These are phyloP conservation scores for Gadus chalcogrammus DNA, from an alignment of 2,113 vertebrate genomes.

Conservation along the genomic window DNA sequence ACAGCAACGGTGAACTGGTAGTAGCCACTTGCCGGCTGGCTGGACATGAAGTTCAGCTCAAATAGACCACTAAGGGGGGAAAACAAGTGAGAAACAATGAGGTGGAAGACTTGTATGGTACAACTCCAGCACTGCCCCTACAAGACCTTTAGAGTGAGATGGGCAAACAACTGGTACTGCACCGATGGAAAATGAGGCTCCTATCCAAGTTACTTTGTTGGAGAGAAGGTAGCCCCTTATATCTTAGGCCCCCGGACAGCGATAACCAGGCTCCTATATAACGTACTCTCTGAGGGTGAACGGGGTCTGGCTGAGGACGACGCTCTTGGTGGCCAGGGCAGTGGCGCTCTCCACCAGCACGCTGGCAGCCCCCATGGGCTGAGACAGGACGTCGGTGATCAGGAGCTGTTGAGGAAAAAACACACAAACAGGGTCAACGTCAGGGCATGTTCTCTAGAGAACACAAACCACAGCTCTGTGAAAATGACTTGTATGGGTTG, in stretches of 20 bases:
- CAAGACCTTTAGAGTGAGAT: no score
- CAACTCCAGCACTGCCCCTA: no score
- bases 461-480: neutral
- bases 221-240: no score
- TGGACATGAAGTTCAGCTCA: slow-evolving; percentile 91
- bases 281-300: slow-evolving; percentile 84
- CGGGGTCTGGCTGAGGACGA: slow-evolving; percentile 79
- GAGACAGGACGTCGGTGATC: slow-evolving; percentile 89
- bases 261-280: neutral
- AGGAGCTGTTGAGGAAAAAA: slow-evolving; percentile 77
- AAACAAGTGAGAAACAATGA: neutral
- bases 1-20: slow-evolving; percentile 90
- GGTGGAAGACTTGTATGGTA: no score
- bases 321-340: slow-evolving; percentile 79
- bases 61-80: slow-evolving; percentile 79
- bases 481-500: no score
- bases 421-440: slow-evolving; percentile 5
- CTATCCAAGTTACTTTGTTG: no score
- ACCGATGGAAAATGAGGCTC: no score
- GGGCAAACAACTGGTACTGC: no score
- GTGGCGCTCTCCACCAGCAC: slow-evolving; percentile 85
- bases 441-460: neutral
- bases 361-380: slow-evolving; percentile 82
- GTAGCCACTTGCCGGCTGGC: slow-evolving; percentile 91
- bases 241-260: neutral